These are phyloP conservation scores for Melanotaenia nigrans DNA, from an alignment of 2,797 vertebrate species.

Conservation along the genomic window DNA sequence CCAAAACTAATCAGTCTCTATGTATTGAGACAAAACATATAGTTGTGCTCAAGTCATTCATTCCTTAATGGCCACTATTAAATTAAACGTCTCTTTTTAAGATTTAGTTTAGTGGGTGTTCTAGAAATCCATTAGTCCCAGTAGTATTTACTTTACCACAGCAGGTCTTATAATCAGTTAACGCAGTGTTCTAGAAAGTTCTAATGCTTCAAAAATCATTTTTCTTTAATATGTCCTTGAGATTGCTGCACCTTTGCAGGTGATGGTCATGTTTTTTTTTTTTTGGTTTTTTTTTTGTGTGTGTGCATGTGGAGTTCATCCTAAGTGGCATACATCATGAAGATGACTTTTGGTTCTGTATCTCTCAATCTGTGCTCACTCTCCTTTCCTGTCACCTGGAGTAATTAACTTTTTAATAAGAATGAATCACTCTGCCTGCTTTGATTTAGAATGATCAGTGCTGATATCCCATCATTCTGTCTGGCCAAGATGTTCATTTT, in stretches of 20 bases:
- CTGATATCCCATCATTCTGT: constrained; percentile 11
- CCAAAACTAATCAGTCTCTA: constrained; percentile 47
- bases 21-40: constrained; percentile 12
- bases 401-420: constrained; percentile 42
- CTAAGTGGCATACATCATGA: background rate
- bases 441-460: constrained; percentile 34
- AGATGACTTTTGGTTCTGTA: background rate
- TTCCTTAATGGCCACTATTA: constrained; percentile 8
- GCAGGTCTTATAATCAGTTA: background rate
- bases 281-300: background rate
- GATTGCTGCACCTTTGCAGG: background rate
- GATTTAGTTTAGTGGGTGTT: constrained; percentile 11
- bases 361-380: constrained; percentile 22
- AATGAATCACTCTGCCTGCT: constrained; percentile 47
- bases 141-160: background rate
- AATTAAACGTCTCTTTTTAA: constrained; percentile 18
- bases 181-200: background rate
- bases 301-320: constrained; percentile 1
- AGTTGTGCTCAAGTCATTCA: constrained; percentile 1
- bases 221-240: background rate
- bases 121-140: background rate
- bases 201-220: background rate
- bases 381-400: constrained; percentile 40
- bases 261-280: background rate
- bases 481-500: constrained; percentile 5